These are phyloP conservation scores for Drosophila kohkoa DNA, from an alignment of 1,140 invertebrate genomes.

Conservation along the genomic window DNA sequence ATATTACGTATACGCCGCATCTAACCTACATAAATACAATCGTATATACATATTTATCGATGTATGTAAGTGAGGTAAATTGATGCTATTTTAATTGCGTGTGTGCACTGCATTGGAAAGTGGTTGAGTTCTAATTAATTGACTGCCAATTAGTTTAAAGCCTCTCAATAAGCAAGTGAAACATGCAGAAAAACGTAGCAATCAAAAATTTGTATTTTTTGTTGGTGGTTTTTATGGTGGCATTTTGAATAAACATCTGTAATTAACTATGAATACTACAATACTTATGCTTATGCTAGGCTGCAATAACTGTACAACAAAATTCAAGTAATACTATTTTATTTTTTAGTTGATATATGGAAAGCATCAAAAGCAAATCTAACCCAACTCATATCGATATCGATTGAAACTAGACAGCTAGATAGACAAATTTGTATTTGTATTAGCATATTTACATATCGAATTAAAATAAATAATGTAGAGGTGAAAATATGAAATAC, in stretches of 20 bases:
- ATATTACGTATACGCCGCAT: conserved; percentile 7
- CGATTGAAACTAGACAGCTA: background rate
- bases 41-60: background rate
- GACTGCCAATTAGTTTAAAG: conserved; percentile 32
- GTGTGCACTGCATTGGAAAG: conserved; percentile 17
- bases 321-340: background rate
- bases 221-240: background rate
- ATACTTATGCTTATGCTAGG: background rate
- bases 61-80: conserved; percentile 5
- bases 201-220: background rate
- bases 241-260: background rate
- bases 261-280: conserved; percentile 24
- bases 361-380: conserved; percentile 12
- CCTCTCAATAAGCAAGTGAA: conserved; percentile 20
- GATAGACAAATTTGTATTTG: background rate
- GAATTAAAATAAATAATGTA: background rate
- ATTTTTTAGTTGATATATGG: background rate
- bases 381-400: conserved; percentile 13
- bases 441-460: background rate
- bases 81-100: conserved; percentile 20
- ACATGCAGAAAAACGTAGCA: conserved; percentile 34
- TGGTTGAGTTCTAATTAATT: conserved; percentile 28
- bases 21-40: background rate
- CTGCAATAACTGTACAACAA: conserved; percentile 23
- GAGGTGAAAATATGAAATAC: too few relatives aligned